Percentiles rank a stretch among this genome's conserved stretches.
These are phyloP conservation scores for Phaedon cochleariae DNA, from an alignment of 2,888 invertebrate species.

Conservation along the genomic window DNA sequence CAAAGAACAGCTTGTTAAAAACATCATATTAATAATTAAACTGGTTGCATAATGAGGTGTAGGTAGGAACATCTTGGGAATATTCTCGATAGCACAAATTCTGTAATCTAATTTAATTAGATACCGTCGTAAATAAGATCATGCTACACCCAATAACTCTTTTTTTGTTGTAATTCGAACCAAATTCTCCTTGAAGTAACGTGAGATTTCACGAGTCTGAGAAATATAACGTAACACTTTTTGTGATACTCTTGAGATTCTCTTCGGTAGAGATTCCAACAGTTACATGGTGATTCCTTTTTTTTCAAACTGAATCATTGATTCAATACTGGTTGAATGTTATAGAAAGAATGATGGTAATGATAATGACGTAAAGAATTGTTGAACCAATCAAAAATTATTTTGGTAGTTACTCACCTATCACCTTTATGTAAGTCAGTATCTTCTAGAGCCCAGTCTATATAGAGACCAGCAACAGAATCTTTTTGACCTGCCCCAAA, in stretches of 20 bases:
- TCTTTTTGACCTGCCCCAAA: conserved; percentile 77
- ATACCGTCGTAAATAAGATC: not conserved
- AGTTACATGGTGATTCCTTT: not conserved
- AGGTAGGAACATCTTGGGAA: not conserved
- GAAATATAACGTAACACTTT: not conserved
- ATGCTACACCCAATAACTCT: not conserved
- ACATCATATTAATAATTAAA: too few species aligned
- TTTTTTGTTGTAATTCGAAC: not conserved
- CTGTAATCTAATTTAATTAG: not conserved
- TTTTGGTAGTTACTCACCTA: too few species aligned
- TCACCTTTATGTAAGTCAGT: conserved; percentile 80
- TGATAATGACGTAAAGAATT: too few species aligned
- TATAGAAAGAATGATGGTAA: too few species aligned
- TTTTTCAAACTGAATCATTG: not conserved
- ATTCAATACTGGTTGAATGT: too few species aligned
- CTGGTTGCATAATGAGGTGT: not conserved
- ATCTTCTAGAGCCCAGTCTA: conserved; percentile 86
- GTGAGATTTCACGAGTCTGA: not conserved
- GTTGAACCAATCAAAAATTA: too few species aligned
- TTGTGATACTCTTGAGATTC: not conserved
- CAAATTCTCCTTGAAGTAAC: not conserved
- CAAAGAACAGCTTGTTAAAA: too few species aligned
- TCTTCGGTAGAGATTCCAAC: not conserved
- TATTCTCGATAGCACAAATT: not conserved
- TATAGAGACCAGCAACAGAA: conserved; percentile 72